Base-by-base conservation (phyloP, 2,797 vertebrate genomes). In the Brachyalestes nurse region DNA sequence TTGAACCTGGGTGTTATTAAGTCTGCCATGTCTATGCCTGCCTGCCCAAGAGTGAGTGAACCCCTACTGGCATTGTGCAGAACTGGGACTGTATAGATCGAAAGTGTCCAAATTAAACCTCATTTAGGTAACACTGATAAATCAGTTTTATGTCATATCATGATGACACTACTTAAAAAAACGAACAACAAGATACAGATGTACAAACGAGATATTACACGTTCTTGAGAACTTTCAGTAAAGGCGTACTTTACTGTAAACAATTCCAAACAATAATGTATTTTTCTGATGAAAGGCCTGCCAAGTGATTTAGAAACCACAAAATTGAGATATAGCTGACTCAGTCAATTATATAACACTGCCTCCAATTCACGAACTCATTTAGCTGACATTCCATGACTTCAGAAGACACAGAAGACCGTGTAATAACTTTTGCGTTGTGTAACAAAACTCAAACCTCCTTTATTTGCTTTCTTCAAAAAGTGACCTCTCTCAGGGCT, bases 231-330 rank as follows among this genome's bases (percentile, higher is more conserved):
- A 45, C 3, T 45, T 1, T 45, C 42, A 0, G 7, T 45, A 8
- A 45, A 45, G 10, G 10, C 42, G 8, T 4, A 14, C 47, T 51
- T 51, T 16, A 8, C 42, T 45, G 7, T 45, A 45, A 8, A 34
- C 34, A 38, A 9, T 16, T 25, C 10, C 13, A 25, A 23, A 3
- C 21, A 57, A 61, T 14, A 19, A 4, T 42, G 40, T 4, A 4
- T 42, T 42, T 13, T 7, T 25, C 8, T 60, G 58, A 74, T 17
- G 34, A 2, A 34, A 34, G 5, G 34, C 13, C 47, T 51, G 3
- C 72, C 51, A 75, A 70, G 8, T 67, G 72, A 78, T 78, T 72
- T 61, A 70, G 72, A 80, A 72, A 66, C 23, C 51, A 23, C 34
- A 64, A 45, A 60, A 53, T 42, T 57, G 13, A 21, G 12, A 51